A percentile compares a stretch with the other conserved stretches of the same genome.
Evolutionary conservation across 2,888 invertebrate species (phyloP).

Genomic region (Allolobophora icterica): DNA sequence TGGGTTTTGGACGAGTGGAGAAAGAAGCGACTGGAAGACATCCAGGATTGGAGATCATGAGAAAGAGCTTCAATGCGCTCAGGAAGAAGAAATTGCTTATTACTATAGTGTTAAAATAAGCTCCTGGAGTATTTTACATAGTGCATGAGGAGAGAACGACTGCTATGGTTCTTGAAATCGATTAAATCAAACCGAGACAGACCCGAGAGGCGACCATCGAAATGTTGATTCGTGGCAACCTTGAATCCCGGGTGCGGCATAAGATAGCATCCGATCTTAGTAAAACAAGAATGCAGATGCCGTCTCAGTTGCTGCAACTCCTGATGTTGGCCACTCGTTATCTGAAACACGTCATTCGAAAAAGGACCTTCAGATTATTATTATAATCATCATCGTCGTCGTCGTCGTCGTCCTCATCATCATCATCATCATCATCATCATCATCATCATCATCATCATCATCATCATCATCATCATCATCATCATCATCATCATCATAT

Average conservation of each 20-base stretch:
- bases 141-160: no score
- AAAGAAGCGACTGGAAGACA: no score
- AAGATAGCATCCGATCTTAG: slow-evolving; percentile 91
- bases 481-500: not conserved
- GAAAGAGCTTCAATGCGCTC: no score
- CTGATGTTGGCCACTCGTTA: slow-evolving; percentile 82
- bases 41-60: no score
- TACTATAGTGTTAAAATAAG: no score
- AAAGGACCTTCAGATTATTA: not conserved
- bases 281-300: slow-evolving; percentile 95
- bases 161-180: no score
- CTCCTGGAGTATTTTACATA: no score
- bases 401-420: not conserved
- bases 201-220: slow-evolving; percentile 85
- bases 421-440: not conserved
- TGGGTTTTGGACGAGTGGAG: no score
- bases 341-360: slow-evolving; percentile 48
- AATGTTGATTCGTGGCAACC: slow-evolving; percentile 94
- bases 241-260: slow-evolving; percentile 97
- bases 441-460: not conserved
- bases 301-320: slow-evolving; percentile 90
- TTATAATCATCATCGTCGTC: not conserved
- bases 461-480: not conserved
- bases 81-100: no score
- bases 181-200: not conserved